Conservation (phyloP, 1,140 invertebrate species). For the Pseudomyrmex pallidus region DNA sequence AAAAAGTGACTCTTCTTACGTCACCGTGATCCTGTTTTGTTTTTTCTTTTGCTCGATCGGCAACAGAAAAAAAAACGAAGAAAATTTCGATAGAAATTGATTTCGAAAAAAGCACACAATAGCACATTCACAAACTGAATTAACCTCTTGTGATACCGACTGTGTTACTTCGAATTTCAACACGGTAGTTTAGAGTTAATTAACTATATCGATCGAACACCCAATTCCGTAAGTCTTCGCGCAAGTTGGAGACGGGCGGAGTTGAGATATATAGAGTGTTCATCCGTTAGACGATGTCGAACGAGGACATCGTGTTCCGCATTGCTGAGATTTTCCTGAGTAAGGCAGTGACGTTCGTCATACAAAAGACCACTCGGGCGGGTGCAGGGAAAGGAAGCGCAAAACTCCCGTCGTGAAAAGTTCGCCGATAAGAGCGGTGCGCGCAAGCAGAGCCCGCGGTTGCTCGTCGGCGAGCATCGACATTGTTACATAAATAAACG, state of each 20-base stretch:
- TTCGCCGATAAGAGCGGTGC: slow-evolving; percentile 61
- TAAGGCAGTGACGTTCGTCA: slow-evolving; percentile 26
- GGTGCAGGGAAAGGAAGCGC: slow-evolving; percentile 7
- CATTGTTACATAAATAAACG: slow-evolving; percentile 73
- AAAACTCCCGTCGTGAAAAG: slow-evolving; percentile 63
- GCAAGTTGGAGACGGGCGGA: neutral
- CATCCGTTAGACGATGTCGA: slow-evolving; percentile 13
- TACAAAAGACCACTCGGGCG: slow-evolving; percentile 49
- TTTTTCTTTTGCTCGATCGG: no score
- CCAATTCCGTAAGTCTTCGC: neutral
- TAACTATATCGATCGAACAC: neutral
- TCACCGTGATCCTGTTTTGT: no score
- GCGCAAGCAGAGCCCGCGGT: slow-evolving; percentile 21
- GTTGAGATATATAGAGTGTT: neutral
- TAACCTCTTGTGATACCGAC: neutral
- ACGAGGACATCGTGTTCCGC: slow-evolving; percentile 38
- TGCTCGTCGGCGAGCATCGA: slow-evolving; percentile 43
- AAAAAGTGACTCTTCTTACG: no score
- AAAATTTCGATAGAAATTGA: no score
- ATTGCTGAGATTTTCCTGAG: slow-evolving; percentile 37
- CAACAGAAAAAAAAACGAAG: no score
- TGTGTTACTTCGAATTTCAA: slow-evolving; percentile 4
- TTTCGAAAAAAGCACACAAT: no score
- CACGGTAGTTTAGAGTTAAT: neutral
- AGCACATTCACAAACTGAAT: no score